phyloP scores from a whole-genome alignment of 1,140 invertebrate genomes.

The Vanessa tameamea region DNA sequence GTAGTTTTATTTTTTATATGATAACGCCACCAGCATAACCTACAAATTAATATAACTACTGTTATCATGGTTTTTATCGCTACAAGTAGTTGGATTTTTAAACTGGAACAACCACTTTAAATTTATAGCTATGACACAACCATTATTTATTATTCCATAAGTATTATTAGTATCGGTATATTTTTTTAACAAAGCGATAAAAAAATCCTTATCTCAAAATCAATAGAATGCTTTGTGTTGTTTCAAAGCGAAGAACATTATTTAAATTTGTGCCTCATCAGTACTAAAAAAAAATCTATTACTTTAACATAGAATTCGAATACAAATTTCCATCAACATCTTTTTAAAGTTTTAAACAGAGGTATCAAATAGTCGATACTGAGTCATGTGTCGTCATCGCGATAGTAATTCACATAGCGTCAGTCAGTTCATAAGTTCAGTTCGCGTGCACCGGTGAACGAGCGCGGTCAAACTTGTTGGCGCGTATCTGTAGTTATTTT shows the following conservation, averaged over 20 bases:
- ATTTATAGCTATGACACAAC: not conserved
- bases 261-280: no score
- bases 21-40: no score
- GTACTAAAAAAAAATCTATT: no score
- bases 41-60: not conserved
- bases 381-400: conserved; percentile 72
- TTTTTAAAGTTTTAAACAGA: conserved; percentile 36
- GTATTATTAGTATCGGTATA: not conserved
- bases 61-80: not conserved
- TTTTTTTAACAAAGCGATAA: not conserved
- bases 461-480: conserved; percentile 58
- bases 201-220: not conserved
- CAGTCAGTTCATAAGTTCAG: conserved; percentile 42
- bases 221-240: no score
- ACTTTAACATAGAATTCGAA: not conserved
- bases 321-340: not conserved
- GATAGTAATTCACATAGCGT: conserved; percentile 35
- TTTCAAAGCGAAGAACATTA: not conserved
- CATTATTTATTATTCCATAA: not conserved
- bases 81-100: not conserved
- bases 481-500: conserved; percentile 56
- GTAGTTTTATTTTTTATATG: no score
- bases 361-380: conserved; percentile 57
- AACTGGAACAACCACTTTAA: not conserved
- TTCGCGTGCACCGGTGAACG: conserved; percentile 69